Base-by-base conservation (phyloP, 2,797 vertebrate species). In the Lagorchestes hirsutus region DNA sequence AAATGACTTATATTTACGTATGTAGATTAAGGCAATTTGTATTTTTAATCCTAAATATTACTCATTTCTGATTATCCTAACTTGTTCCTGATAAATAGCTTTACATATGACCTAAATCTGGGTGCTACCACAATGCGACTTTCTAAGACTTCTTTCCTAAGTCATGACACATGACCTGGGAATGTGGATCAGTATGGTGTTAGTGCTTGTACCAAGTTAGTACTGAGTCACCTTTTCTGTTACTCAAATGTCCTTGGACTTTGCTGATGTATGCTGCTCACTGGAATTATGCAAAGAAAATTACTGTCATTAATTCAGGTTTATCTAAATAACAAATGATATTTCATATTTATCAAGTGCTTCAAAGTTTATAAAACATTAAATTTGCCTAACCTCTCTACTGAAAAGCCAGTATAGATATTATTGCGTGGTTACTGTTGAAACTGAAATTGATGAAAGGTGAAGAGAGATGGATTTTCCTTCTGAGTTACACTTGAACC, bases 241-340 rank as follows among this genome's bases (percentile, higher is more conserved):
- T 82, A 93, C 52, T 93, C 67, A 93, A 93, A 93, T 87, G 24
- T 87, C 92, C 54, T 55, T 55, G 34, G 67, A 87, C 16, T 93
- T 55, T 87, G n/a, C 67, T 55, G 62, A 55, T 82, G 62, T 28
- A 11, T 93, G 67, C 54, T 14, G 28, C n/a, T 46, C 54, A 55
- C 34, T 14, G 13, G 54, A 67, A 93, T 93, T 74, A 40, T 55
- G 92, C 8, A 54, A 74, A 50, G 54, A n/a, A 28, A 87, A 93
- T 56, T 46, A 11, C 34, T 74, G 27, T 93, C 40, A 87, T 55
- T 56, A 87, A 28, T 13, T 18, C 5, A 46, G 12, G 40, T 56
- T 93, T 93, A n/a, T 29, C 54, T 46, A 46, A 93, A 55, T 34
- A 87, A 87, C 40, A 87, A 87, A 87, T 87, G 74, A 27, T 87